Evolutionary conservation across 2,797 vertebrate species (phyloP).

Genomic region (Heteromormyrus szaboi): DNA sequence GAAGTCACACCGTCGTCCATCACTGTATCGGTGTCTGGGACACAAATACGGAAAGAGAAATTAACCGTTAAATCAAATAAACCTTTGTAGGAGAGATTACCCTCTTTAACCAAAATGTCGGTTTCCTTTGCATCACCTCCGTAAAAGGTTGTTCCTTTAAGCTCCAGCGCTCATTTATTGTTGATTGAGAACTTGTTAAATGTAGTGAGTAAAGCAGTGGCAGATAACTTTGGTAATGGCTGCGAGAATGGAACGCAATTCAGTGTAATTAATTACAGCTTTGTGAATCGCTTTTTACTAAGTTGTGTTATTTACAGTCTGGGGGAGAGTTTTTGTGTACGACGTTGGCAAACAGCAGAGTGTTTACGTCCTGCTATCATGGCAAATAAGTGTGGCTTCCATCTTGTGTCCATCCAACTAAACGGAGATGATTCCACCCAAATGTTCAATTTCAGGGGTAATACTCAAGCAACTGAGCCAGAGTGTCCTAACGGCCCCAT

Average conservation of each 20-base stretch:
- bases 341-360: neutral
- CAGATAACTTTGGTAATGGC: neutral
- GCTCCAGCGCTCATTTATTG: neutral
- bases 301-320: neutral
- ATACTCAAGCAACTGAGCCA: constrained; percentile 39
- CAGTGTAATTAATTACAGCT: neutral
- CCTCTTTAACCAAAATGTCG: neutral
- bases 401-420: constrained; percentile 57
- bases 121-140: neutral
- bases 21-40: neutral
- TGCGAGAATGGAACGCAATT: neutral
- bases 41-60: neutral
- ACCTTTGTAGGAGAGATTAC: neutral
- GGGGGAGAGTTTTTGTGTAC: neutral
- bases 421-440: constrained; percentile 72
- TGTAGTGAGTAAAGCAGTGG: neutral
- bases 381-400: neutral
- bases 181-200: neutral
- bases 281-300: neutral
- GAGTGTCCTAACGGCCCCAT: constrained; percentile 52
- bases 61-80: neutral
- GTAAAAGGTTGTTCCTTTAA: neutral
- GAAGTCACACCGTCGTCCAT: neutral
- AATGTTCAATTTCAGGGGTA: constrained; percentile 71
- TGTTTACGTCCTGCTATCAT: neutral